Evolutionary conservation across 2,113 vertebrate genomes (phyloP), one percentile per base, ranked within the genome.

Genomic region (Heloderma charlesbogerti): DNA sequence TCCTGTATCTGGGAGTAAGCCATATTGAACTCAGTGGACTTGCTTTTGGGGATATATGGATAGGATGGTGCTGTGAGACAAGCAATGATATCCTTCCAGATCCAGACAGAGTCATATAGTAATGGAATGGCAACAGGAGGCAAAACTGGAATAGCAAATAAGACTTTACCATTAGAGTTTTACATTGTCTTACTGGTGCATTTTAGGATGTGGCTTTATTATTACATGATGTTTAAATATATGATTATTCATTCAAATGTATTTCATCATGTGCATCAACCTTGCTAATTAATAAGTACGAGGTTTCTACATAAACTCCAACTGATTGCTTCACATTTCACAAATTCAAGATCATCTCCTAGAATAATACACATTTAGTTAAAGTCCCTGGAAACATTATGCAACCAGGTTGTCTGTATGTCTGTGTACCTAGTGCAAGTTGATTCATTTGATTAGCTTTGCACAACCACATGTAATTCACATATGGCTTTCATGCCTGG

Each of bases 31-130:
- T 72, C 9, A 72, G 13, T n/a, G 31, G 31, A 72, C 31, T 72
- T 72, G 31, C 34, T 72, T 72, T 31, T 72, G 34, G n/a, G 71
- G 18, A 72, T 7, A 72, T 12, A 13, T 72, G 71, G 12, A 60
- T 60, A 60, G 57, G 57, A 60, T 15, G 57, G 15, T 60, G 57
- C 57, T 60, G 57, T 60, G 12, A 60, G 15, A n/a, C n/a, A 69
- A 40, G n/a, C 84, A 89, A 60, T 2, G 3, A 0, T 48, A 80
- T 1, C 6, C 25, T 90, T 88, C 31, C 4, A 69, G 18, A 3
- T 40, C n/a, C n/a, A n/a, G n/a, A n/a, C n/a, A n/a, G n/a, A n/a
- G n/a, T 51, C 69, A 88, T 34, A 90, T 86, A 84, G 48, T 80
- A 10, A 20, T 40, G n/a, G 12, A 80, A 60, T 20, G 91, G 81